phyloP scores from a whole-genome alignment of 2,113 vertebrate species.

The Hyaena hyaena region DNA sequence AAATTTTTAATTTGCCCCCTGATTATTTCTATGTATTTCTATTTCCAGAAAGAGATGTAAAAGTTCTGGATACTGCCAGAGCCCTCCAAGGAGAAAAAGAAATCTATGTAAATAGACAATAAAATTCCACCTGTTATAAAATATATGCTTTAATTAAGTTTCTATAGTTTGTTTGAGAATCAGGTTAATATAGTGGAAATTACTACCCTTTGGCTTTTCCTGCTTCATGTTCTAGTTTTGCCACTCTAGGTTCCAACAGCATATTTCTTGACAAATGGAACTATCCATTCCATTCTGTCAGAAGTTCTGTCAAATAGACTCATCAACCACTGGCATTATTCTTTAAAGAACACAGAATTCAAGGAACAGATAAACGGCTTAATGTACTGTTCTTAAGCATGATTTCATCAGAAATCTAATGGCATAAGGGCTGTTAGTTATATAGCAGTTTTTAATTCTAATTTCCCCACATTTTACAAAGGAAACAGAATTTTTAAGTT shows the following conservation, averaged over 20 bases:
- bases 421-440: not conserved
- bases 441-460: not conserved
- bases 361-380: not conserved
- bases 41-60: slow-evolving; percentile 12
- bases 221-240: slow-evolving; percentile 80
- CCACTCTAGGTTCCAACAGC: slow-evolving; percentile 78
- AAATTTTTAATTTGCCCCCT: not conserved
- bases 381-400: not conserved
- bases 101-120: not conserved
- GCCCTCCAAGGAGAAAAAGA: not conserved
- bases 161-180: slow-evolving; percentile 5
- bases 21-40: not conserved
- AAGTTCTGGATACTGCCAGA: not conserved
- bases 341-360: slow-evolving; percentile 70
- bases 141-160: not conserved
- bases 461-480: not conserved
- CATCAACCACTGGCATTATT: slow-evolving; percentile 67
- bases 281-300: slow-evolving; percentile 84
- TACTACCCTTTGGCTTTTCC: slow-evolving; percentile 85
- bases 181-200: slow-evolving; percentile 26
- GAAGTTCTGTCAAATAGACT: slow-evolving; percentile 80
- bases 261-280: slow-evolving; percentile 83
- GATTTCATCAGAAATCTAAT: not conserved
- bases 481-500: slow-evolving; percentile 10
- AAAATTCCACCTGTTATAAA: slow-evolving; percentile 7